Percentiles rank a stretch among this genome's conserved stretches.
Conservation (phyloP, 1,140 invertebrate species). For the Lucilia cuprina region DNA sequence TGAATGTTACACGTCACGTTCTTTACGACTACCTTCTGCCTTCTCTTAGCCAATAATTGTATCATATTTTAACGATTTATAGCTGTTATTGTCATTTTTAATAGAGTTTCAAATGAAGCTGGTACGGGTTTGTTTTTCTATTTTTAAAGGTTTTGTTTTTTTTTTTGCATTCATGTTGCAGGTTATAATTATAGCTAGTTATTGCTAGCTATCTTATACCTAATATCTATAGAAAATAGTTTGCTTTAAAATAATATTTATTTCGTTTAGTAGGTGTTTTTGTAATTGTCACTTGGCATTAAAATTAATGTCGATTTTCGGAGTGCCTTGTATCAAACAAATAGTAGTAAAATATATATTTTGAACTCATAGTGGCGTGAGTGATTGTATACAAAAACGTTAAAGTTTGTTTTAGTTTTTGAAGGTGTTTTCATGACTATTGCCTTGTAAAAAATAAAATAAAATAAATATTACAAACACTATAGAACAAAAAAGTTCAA, state of each 20-base stretch:
- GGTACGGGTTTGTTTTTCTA: neutral
- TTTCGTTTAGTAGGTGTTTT: neutral
- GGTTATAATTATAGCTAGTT: neutral
- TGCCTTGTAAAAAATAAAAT: neutral
- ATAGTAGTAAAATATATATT: too few species aligned
- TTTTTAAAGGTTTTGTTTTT: neutral
- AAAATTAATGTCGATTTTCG: neutral
- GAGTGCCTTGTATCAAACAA: neutral
- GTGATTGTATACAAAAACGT: neutral
- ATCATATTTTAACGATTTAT: neutral
- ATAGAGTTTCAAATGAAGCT: neutral
- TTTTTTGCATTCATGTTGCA: neutral
- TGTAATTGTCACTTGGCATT: constrained; percentile 27
- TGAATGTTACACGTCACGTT: neutral
- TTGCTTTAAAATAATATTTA: too few species aligned
- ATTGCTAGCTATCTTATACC: too few species aligned
- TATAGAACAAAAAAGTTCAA: neutral
- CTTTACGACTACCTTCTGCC: neutral
- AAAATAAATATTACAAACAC: neutral
- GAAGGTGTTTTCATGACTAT: neutral
- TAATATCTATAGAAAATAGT: too few species aligned
- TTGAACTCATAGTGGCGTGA: neutral
- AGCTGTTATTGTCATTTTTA: neutral
- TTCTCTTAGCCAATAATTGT: neutral
- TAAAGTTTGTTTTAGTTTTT: neutral